Base-by-base conservation (phyloP, 2,113 vertebrate species). In the Mellivora capensis region DNA sequence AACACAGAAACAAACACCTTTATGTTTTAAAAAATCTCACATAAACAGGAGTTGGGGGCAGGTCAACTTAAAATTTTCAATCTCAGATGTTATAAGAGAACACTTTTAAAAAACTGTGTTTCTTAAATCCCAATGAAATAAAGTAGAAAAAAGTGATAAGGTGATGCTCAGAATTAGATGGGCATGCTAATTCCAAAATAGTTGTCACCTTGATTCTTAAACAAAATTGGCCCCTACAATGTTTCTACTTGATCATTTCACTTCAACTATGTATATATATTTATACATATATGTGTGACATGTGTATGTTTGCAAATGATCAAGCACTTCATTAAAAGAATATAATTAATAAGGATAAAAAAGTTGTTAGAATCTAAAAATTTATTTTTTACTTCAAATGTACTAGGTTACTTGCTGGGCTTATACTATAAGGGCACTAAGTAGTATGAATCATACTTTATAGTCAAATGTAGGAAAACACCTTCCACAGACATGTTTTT, bases 21-120 rank as follows among this genome's bases (percentile, higher is more conserved):
- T 44, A 52, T 54, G 42, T 47, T 96, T 95, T 59, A 90, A 93
- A 97, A 95, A 77, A 47, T 79, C 20, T 95, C 90, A 96, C 31
- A 88, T 25, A 86, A 95, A 82, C 72, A 86, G 27, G 31, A 39
- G 67, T 29, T 93, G 37, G 31, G 47, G 61, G 29, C 9, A 91
- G 92, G 79, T 42, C 64, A 67, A 37, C 29, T 91, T 84, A 79
- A 93, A 83, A 57, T 57, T 95, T 77, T 94, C 90, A 96, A 76
- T 71, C 52, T 90, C 59, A 83, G 85, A 92, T 81, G 54, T 87
- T 54, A 90, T 6, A 86, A 88, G 20, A 61, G 91, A 96, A 93
- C 72, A 18, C 0, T 4, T 91, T 2, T 15, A 88, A 91, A 96
- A 87, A 57, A 13, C 77, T 14, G 8, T 90, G n/a, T 86, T 23